phyloP scores from a whole-genome alignment of 2,797 vertebrate genomes.

The Eulemur albifrons region DNA sequence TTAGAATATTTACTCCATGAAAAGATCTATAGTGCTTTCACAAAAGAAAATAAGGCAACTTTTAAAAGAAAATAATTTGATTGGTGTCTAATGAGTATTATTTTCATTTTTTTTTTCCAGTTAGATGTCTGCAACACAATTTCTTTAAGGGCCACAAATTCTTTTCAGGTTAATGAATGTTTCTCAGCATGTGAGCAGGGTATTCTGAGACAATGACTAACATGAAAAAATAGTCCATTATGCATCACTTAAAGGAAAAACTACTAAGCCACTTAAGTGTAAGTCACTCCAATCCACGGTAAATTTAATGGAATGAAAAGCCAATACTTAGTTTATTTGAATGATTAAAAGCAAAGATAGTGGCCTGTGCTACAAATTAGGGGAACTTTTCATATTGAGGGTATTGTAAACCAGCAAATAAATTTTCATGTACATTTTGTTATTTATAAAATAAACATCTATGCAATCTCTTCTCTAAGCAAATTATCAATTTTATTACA shows the following conservation, averaged over 20 bases:
- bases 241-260: not conserved
- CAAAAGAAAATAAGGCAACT: not conserved
- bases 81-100: not conserved
- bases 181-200: not conserved
- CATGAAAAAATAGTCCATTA: not conserved
- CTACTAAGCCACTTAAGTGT: not conserved
- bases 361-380: not conserved
- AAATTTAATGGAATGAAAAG: conserved; percentile 48
- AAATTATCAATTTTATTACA: not conserved
- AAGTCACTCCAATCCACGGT: not conserved
- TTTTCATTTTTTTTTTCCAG: not conserved
- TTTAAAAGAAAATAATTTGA: not conserved
- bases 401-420: not conserved
- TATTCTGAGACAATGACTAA: conserved; percentile 23
- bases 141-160: not conserved
- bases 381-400: not conserved
- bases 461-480: not conserved
- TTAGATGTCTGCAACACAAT: not conserved
- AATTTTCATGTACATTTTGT: not conserved
- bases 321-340: not conserved
- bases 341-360: conserved; percentile 7
- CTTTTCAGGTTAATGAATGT: not conserved
- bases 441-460: not conserved
- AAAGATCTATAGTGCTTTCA: not conserved
- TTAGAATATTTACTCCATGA: not conserved